Base-by-base conservation (phyloP, 2,888 invertebrate species). In the Rotaria macrura region DNA sequence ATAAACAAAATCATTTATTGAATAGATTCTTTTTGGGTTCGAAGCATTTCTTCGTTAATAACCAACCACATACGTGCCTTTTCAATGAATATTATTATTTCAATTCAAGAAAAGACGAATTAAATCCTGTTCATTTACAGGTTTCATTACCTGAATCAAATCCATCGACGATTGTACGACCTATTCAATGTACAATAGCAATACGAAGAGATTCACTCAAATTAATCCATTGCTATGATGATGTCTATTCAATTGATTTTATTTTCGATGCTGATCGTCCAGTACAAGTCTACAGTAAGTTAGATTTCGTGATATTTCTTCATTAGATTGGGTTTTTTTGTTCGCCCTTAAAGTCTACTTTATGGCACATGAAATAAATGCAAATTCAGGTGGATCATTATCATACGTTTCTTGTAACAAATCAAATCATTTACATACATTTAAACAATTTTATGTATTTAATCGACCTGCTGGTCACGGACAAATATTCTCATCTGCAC, bases 221-320 rank as follows among this genome's bases (percentile, higher is more conserved):
- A 79, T 79, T 79, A 79, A 14, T 79, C n/a, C 43, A 79, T 79
- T 79, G 40, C n/a, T 34, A 79, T 4, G 79, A 79, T 14, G 79
- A 79, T 43, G 43, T 12, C 6, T 79, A 43, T 43, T 25, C 79
- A 25, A 79, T 79, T n/a, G 79, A 79, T n/a, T 79, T 79, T 43
- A n/a, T 6, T 7, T 79, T 79, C 43, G 43, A 79, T 43, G 40
- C 43, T 25, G 79, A 79, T 43, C 25, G 43, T 10, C 79, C 79
- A 0, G 79, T 40, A 9, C 79, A 79, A 40, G 43, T 79, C 10
- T 79, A 43, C n/a, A 79, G 40, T 43, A 43, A n/a, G 12, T 7
- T 79, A n/a, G 12, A n/a, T n/a, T n/a, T n/a, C n/a, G n/a, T n/a
- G n/a, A n/a, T n/a, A 74, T 23, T 40, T 25, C 12, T 79, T 17